These are phyloP conservation scores for Botia kubotai DNA, from an alignment of 2,797 vertebrate genomes.

Conservation along the genomic window DNA sequence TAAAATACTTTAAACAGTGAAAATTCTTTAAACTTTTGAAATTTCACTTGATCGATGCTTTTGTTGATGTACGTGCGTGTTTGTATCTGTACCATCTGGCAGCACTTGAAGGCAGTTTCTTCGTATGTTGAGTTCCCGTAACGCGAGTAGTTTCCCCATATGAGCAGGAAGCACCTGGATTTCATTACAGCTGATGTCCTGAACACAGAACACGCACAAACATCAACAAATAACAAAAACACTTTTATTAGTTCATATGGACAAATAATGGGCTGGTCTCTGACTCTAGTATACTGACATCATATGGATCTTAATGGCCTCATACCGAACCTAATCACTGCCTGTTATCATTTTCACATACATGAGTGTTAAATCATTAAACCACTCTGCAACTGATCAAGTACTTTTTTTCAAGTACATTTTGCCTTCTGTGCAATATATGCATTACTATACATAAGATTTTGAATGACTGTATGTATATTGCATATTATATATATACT, in stretches of 20 bases:
- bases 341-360: background rate
- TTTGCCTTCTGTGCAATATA: background rate
- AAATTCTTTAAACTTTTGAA: too few species aligned
- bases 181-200: conserved; percentile 99
- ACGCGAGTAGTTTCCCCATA: conserved; percentile 91
- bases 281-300: background rate
- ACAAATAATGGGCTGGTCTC: background rate
- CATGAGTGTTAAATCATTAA: background rate
- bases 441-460: background rate
- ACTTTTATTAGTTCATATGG: background rate
- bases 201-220: conserved; percentile 61
- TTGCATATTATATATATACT: background rate
- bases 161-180: conserved; percentile 94
- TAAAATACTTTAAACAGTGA: too few species aligned
- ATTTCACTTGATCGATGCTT: background rate
- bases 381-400: background rate
- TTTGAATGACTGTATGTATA: background rate
- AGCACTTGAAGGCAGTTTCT: conserved; percentile 94
- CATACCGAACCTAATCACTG: background rate
- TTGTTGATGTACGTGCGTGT: conserved; percentile 14
- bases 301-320: background rate
- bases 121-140: conserved; percentile 96
- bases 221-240: background rate
- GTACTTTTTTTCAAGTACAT: background rate
- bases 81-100: conserved; percentile 82